phyloP scores from a whole-genome alignment of 2,797 vertebrate genomes.

The Pseudochirops cupreus region DNA sequence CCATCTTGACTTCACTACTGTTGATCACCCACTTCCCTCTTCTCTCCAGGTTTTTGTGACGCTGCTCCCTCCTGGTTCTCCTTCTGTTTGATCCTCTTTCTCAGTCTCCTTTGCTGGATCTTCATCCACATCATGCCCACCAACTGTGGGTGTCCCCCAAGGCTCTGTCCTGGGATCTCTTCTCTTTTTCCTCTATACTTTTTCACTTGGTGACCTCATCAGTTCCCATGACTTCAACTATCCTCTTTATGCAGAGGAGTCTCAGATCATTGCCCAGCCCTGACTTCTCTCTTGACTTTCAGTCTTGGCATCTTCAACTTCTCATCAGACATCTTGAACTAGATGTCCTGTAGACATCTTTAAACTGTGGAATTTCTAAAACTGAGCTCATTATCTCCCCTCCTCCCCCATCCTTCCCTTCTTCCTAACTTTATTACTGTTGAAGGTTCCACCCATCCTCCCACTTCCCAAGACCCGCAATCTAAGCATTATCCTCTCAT shows the following conservation, averaged over 20 bases:
- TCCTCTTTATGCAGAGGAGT: neutral
- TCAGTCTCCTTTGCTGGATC: neutral
- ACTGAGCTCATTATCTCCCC: neutral
- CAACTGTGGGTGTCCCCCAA: neutral
- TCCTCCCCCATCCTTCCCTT: neutral
- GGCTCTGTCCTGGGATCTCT: neutral
- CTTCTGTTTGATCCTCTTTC: neutral
- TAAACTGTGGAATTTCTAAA: neutral
- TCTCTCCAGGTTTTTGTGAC: neutral
- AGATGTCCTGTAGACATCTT: neutral
- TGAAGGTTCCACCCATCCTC: neutral
- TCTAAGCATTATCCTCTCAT: neutral
- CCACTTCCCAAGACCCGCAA: neutral
- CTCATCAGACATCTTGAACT: neutral
- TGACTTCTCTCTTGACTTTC: neutral
- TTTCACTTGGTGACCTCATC: neutral
- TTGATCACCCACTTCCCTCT: neutral
- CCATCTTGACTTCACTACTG: neutral
- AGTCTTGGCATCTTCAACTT: neutral
- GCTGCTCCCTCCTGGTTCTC: neutral
- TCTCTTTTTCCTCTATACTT: neutral
- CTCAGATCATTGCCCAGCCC: neutral
- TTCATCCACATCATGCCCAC: neutral
- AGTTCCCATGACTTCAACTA: neutral
- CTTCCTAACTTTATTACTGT: neutral